These are phyloP conservation scores for Bradysia coprophila DNA, from an alignment of 1,140 invertebrate species.

Conservation along the genomic window DNA sequence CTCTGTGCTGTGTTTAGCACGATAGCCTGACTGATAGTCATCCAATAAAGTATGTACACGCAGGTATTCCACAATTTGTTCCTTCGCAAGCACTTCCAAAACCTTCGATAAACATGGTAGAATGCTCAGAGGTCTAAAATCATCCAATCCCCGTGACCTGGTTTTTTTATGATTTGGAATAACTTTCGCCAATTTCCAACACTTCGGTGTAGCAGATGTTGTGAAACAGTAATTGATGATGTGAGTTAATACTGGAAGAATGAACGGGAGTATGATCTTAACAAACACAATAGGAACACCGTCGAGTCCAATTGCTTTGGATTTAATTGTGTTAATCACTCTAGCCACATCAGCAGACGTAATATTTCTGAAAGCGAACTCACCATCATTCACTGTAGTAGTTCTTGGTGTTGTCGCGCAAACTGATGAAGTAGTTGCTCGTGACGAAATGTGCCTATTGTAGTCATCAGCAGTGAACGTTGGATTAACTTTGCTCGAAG, in stretches of 20 bases:
- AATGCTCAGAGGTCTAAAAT: background rate
- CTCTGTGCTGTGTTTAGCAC: background rate
- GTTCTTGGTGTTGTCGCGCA: too few species aligned
- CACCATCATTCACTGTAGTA: background rate
- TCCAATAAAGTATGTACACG: background rate
- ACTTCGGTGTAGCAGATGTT: background rate
- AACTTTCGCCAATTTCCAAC: background rate
- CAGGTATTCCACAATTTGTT: background rate
- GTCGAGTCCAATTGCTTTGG: background rate
- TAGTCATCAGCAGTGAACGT: background rate
- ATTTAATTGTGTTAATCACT: background rate
- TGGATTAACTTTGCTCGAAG: background rate
- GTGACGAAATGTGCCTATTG: background rate
- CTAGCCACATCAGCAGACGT: background rate
- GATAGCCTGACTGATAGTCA: background rate
- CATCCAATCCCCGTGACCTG: background rate
- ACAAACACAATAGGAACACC: background rate
- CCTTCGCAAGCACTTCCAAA: background rate
- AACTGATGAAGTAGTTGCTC: background rate
- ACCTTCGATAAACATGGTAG: background rate
- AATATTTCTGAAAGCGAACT: background rate
- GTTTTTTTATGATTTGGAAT: background rate
- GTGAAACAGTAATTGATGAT: background rate
- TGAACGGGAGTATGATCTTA: background rate
- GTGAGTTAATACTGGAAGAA: background rate